A percentile compares a stretch with the other conserved stretches of the same genome.
Conservation (phyloP, 2,113 vertebrate species). For the Vidua chalybeata region DNA sequence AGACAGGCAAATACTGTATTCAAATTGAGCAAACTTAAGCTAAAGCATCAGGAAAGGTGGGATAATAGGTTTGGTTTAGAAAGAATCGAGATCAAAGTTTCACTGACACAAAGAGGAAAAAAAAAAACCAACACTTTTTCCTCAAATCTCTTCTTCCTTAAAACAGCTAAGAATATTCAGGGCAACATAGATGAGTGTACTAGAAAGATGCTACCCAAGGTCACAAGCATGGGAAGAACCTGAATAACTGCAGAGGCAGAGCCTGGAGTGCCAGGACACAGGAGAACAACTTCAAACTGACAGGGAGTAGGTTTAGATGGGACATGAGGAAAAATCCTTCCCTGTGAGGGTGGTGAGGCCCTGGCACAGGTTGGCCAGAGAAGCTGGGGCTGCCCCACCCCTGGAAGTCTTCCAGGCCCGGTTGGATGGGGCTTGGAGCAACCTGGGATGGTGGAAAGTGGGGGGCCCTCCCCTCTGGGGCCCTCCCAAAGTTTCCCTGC, state of each 20-base stretch:
- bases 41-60: neutral
- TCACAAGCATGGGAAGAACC: neutral
- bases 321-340: neutral
- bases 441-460: accelerated
- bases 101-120: neutral
- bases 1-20: neutral
- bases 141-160: neutral
- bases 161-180: neutral
- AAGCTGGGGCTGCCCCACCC: neutral
- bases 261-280: neutral
- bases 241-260: neutral
- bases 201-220: neutral
- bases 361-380: neutral
- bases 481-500: neutral
- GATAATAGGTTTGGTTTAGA: neutral
- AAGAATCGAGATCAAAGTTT: neutral
- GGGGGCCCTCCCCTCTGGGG: no score
- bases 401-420: neutral
- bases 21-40: neutral
- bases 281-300: neutral
- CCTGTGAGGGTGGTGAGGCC: neutral
- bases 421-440: neutral
- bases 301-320: no score
- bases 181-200: neutral
- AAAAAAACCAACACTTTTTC: neutral